These are phyloP conservation scores for Myrmecobius fasciatus DNA, from an alignment of 2,113 vertebrate genomes.

Conservation along the genomic window DNA sequence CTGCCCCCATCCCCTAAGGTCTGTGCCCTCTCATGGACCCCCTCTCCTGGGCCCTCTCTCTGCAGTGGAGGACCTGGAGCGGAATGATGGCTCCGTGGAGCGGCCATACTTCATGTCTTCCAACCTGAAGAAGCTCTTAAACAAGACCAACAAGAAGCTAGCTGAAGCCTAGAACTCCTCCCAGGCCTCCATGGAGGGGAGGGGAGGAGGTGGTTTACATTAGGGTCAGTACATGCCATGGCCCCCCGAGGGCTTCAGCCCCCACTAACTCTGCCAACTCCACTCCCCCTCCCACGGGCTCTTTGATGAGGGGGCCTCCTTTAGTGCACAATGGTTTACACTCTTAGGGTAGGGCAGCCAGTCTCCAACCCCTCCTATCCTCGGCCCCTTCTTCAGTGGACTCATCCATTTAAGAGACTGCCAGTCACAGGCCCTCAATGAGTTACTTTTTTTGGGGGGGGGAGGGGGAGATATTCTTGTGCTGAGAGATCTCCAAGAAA, in stretches of 20 bases:
- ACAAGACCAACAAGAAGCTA: slow-evolving; percentile 88
- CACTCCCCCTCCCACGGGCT: background rate
- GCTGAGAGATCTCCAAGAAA: background rate
- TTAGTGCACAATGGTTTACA: background rate
- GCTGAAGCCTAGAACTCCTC: slow-evolving; percentile 26
- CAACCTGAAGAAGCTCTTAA: slow-evolving; percentile 90
- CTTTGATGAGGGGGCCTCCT: background rate
- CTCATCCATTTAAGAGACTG: background rate
- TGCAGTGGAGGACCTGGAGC: slow-evolving; percentile 96
- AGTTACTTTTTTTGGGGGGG: background rate
- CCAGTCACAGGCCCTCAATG: background rate
- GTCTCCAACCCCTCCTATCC: background rate
- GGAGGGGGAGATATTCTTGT: background rate
- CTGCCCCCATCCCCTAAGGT: background rate
- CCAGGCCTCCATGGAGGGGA: background rate
- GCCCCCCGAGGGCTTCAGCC: slow-evolving; percentile 43
- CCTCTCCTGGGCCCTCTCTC: slow-evolving; percentile 66
- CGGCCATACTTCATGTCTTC: slow-evolving; percentile 94
- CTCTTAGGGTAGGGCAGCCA: background rate
- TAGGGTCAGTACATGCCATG: slow-evolving; percentile 18
- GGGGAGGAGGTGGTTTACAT: slow-evolving; percentile 19
- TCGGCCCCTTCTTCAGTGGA: background rate
- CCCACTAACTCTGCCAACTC: background rate
- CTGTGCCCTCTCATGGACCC: slow-evolving; percentile 36
- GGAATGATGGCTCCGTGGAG: slow-evolving; percentile 91